phyloP scores from a whole-genome alignment of 2,888 invertebrate genomes.

The Sminthurinus aureus region DNA sequence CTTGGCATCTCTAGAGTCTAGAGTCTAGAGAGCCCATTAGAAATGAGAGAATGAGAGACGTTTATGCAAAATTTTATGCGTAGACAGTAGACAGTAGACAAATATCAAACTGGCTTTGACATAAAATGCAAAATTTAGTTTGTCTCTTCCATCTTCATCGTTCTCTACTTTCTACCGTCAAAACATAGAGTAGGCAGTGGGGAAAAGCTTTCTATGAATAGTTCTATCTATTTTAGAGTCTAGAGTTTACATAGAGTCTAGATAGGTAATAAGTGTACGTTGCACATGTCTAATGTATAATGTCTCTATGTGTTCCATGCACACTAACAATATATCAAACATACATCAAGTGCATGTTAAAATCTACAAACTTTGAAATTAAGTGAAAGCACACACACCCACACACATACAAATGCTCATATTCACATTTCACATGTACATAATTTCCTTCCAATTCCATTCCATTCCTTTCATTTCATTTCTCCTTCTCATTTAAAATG shows the following conservation, averaged over 20 bases:
- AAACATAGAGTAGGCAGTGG: background rate
- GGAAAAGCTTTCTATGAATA: background rate
- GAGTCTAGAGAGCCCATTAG: constrained; percentile 21
- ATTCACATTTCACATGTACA: background rate
- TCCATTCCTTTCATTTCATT: background rate
- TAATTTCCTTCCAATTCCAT: background rate
- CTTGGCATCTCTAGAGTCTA: constrained; percentile 24
- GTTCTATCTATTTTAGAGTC: too few species aligned
- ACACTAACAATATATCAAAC: background rate
- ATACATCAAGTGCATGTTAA: background rate
- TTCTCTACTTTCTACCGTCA: background rate
- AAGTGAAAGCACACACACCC: background rate
- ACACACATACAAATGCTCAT: background rate
- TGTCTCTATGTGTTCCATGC: too few species aligned
- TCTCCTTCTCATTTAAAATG: constrained; percentile 1
- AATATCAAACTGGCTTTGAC: constrained; percentile 12
- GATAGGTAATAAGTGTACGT: too few species aligned
- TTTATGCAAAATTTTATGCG: constrained; percentile 37
- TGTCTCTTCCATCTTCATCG: background rate
- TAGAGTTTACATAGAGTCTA: too few species aligned
- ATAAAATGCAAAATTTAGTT: constrained; percentile 33
- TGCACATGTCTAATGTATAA: too few species aligned
- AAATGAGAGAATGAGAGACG: constrained; percentile 38
- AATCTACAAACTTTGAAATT: background rate
- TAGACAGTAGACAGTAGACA: constrained; percentile 17